These are phyloP conservation scores for Tyrophagus putrescentiae DNA, from an alignment of 1,140 invertebrate genomes.

Conservation along the genomic window DNA sequence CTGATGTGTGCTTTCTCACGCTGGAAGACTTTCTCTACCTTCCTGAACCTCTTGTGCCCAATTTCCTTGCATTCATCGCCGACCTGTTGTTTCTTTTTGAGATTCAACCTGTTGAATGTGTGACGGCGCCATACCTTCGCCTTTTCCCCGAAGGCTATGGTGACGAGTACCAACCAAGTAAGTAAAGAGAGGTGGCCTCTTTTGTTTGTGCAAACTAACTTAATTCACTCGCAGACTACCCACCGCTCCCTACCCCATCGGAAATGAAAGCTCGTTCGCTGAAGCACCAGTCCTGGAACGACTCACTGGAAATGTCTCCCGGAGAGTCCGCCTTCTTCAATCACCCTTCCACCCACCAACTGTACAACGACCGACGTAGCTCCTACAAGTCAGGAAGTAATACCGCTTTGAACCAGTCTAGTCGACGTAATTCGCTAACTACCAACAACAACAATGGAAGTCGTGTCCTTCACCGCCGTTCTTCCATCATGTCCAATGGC, in stretches of 20 bases:
- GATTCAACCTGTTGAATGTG: slow-evolving; percentile 74
- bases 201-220: not conserved
- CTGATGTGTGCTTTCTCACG: slow-evolving; percentile 81
- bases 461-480: not conserved
- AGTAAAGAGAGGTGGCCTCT: not conserved
- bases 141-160: not conserved
- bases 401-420: slow-evolving; percentile 2
- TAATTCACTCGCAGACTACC: slow-evolving; percentile 8
- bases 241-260: slow-evolving; percentile 19
- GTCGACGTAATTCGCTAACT: slow-evolving; percentile 1
- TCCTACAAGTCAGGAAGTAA: slow-evolving; percentile 1
- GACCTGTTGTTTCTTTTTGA: slow-evolving; percentile 91
- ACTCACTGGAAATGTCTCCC: not conserved
- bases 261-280: slow-evolving; percentile 22
- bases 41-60: slow-evolving; percentile 78
- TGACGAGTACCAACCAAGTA: slow-evolving; percentile 8
- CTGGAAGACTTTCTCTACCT: slow-evolving; percentile 92
- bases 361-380: not conserved
- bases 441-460: not conserved
- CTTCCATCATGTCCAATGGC: not conserved
- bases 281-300: slow-evolving; percentile 16
- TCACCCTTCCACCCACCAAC: slow-evolving; percentile 7
- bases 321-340: not conserved
- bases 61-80: slow-evolving; percentile 80
- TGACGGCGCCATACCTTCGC: slow-evolving; percentile 42